phyloP scores from a whole-genome alignment of 2,888 invertebrate genomes.

The Hartigia nigra region DNA sequence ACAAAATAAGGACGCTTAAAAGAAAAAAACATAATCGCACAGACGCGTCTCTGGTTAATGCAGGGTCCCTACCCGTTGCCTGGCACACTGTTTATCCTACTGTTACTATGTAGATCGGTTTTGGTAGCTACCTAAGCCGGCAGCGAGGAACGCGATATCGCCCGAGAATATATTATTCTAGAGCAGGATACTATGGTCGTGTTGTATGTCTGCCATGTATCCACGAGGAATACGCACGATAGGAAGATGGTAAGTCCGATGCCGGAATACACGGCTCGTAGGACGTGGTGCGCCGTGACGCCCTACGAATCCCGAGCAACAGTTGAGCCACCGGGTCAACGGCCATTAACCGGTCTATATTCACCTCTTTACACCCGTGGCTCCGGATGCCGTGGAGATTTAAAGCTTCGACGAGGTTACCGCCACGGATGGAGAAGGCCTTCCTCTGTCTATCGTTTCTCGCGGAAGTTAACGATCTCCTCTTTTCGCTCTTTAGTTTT shows the following conservation, averaged over 20 bases:
- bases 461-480: background rate
- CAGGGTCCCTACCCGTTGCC: background rate
- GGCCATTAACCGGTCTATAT: slow-evolving; percentile 29
- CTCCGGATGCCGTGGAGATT: background rate
- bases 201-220: background rate
- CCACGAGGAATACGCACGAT: background rate
- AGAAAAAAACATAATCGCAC: background rate
- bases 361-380: background rate
- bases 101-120: background rate
- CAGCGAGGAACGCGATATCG: background rate
- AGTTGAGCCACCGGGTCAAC: slow-evolving; percentile 54
- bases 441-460: background rate
- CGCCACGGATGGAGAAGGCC: background rate
- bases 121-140: background rate
- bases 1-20: background rate
- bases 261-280: background rate
- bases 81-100: background rate
- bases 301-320: slow-evolving; percentile 39
- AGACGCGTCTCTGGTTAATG: background rate
- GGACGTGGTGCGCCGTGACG: background rate
- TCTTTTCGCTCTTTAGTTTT: background rate
- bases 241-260: background rate
- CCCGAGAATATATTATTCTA: background rate
- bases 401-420: background rate
- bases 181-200: background rate